Evolutionary conservation across 2,113 vertebrate species (phyloP).

Genomic region (Nothoprocta perdicaria): DNA sequence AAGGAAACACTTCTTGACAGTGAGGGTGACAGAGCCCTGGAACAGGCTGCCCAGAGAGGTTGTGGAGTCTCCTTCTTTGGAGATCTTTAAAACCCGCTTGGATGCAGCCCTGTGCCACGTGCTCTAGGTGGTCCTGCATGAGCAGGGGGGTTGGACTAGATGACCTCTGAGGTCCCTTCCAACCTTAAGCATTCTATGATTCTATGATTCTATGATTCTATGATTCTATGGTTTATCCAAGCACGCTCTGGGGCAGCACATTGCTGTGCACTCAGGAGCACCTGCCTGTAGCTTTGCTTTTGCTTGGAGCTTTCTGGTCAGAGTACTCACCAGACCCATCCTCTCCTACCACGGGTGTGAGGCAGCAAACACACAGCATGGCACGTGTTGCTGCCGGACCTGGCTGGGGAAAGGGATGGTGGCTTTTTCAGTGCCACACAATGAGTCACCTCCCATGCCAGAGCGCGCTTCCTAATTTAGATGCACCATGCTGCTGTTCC

Average conservation of each 20-base stretch:
- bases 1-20: too few relatives aligned
- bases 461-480: neutral
- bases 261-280: neutral
- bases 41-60: too few relatives aligned
- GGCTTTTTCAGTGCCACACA: rapidly evolving
- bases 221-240: rapidly evolving
- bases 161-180: too few relatives aligned
- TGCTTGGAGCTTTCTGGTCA: neutral
- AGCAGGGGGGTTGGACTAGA: too few relatives aligned
- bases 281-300: neutral
- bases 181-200: too few relatives aligned
- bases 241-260: rapidly evolving
- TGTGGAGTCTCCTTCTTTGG: too few relatives aligned
- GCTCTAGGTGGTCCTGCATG: too few relatives aligned
- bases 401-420: neutral
- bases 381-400: neutral
- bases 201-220: too few relatives aligned
- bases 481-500: rapidly evolving
- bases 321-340: rapidly evolving
- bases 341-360: neutral
- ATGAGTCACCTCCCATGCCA: slow-evolving; percentile 24
- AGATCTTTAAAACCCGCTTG: too few relatives aligned
- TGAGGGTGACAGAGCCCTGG: too few relatives aligned
- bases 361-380: rapidly evolving
- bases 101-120: too few relatives aligned